These are phyloP conservation scores for Cataglyphis altisquamis DNA, from an alignment of 2,888 invertebrate species.

Conservation along the genomic window DNA sequence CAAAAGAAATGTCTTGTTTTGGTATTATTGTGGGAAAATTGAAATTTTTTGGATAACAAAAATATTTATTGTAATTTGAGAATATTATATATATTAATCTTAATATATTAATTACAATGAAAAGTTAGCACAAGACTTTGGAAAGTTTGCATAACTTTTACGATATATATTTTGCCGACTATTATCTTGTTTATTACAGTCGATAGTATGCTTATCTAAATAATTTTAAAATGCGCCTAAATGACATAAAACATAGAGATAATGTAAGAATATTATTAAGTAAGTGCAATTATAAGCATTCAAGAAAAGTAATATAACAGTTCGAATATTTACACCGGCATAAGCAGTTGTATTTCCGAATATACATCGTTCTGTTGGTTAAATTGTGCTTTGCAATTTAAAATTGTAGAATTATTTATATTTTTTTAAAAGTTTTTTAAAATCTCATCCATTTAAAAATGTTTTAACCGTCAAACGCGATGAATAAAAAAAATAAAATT, in stretches of 20 bases:
- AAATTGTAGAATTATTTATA: background rate
- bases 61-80: too few species aligned
- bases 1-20: background rate
- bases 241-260: background rate
- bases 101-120: too few species aligned
- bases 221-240: background rate
- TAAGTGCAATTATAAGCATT: background rate
- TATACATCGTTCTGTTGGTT: background rate
- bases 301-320: background rate
- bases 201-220: background rate
- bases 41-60: too few species aligned
- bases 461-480: background rate
- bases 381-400: background rate
- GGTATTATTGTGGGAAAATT: background rate
- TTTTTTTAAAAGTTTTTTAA: background rate
- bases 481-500: background rate
- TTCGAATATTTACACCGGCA: background rate
- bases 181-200: too few species aligned
- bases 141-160: too few species aligned
- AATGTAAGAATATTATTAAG: background rate
- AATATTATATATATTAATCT: too few species aligned
- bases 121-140: too few species aligned
- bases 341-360: background rate
- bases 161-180: background rate
- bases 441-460: constrained; percentile 2